A percentile compares a stretch with the other conserved stretches of the same genome.
These are phyloP conservation scores for Menidia menidia DNA, from an alignment of 2,797 vertebrate species.

Conservation along the genomic window DNA sequence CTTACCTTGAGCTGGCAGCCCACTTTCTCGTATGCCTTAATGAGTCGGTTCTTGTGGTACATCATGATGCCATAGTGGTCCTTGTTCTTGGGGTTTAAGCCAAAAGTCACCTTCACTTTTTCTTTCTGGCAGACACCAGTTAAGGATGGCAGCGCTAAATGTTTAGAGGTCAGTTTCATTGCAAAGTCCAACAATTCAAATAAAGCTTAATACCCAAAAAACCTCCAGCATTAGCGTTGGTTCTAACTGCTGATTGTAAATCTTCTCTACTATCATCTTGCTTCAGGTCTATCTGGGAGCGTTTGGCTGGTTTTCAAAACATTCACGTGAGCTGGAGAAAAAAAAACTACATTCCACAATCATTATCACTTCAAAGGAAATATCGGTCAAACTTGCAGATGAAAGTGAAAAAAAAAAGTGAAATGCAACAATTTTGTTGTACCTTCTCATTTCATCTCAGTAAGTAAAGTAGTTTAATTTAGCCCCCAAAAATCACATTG, in stretches of 20 bases:
- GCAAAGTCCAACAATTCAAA: neutral
- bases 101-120: conserved; percentile 87
- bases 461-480: neutral
- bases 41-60: conserved; percentile 88
- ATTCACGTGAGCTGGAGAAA: neutral
- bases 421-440: neutral
- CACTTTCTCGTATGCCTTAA: conserved; percentile 87
- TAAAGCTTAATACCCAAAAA: too few species aligned
- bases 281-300: too few species aligned
- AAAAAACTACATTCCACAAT: neutral
- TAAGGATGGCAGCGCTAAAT: conserved; percentile 43
- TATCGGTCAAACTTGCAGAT: too few species aligned
- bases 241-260: too few species aligned
- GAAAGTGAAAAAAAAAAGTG: too few species aligned
- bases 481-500: neutral
- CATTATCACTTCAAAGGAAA: too few species aligned
- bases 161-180: neutral
- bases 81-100: conserved; percentile 83
- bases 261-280: too few species aligned
- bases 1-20: conserved; percentile 86
- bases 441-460: neutral
- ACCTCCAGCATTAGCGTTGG: too few species aligned
- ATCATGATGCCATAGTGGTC: conserved; percentile 86
- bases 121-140: conserved; percentile 80
- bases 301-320: neutral